These are phyloP conservation scores for Cheilosia impressa DNA, from an alignment of 2,888 invertebrate genomes.

Conservation along the genomic window DNA sequence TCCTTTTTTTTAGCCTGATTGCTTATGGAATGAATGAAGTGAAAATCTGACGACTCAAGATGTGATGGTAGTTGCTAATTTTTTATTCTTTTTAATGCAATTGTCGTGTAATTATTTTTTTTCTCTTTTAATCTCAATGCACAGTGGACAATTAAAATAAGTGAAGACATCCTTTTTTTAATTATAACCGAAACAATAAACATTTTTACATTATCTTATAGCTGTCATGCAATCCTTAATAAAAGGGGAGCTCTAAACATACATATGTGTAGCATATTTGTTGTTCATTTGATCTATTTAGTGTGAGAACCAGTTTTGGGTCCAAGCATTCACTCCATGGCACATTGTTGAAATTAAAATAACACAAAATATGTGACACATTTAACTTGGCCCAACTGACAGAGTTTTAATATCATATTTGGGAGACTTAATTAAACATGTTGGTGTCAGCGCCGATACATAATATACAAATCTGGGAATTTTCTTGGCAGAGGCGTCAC, in stretches of 20 bases:
- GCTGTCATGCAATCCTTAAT: constrained; percentile 5
- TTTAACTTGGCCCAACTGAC: constrained; percentile 37
- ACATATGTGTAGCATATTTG: constrained; percentile 65
- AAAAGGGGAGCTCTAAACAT: constrained; percentile 25
- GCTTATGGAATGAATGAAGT: constrained; percentile 62
- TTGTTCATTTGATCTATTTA: constrained; percentile 45
- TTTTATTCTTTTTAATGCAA: constrained; percentile 61
- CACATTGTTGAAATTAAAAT: constrained; percentile 54
- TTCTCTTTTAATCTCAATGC: constrained; percentile 38
- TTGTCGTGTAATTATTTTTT: constrained; percentile 63
- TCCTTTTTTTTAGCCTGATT: constrained; percentile 66
- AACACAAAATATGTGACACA: constrained; percentile 55
- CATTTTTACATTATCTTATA: constrained; percentile 2
- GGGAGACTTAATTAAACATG: constrained; percentile 26
- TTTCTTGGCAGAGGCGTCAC: constrained; percentile 11
- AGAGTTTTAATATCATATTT: constrained; percentile 42
- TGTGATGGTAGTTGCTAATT: constrained; percentile 53
- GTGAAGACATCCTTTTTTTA: constrained; percentile 47
- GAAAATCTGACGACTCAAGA: constrained; percentile 61
- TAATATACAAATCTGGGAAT: constrained; percentile 33
- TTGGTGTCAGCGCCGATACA: constrained; percentile 2
- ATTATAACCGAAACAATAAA: constrained; percentile 6
- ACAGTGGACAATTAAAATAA: constrained; percentile 61
- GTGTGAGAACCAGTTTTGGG: constrained; percentile 64
- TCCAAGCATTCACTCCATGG: constrained; percentile 19